A percentile compares a stretch with the other conserved stretches of the same genome.
Conservation (phyloP, 2,113 vertebrate species). For the Ondatra zibethicus region DNA sequence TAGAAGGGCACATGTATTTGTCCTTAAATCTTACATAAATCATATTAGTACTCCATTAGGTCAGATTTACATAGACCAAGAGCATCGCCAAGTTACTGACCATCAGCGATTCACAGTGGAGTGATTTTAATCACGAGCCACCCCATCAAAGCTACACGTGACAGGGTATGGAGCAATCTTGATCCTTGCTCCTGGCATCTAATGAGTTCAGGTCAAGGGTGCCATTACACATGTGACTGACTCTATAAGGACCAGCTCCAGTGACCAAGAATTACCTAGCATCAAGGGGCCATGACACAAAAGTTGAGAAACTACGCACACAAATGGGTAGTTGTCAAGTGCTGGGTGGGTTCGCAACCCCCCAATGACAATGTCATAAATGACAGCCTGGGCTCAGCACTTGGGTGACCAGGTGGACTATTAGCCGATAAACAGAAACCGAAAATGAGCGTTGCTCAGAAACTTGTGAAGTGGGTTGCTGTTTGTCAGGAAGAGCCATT, state of each 20-base stretch:
- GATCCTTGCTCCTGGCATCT: background rate
- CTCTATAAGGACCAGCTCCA: background rate
- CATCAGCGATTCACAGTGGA: background rate
- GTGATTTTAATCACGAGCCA: background rate
- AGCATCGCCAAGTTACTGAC: background rate
- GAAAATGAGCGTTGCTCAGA: background rate
- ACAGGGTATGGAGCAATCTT: background rate
- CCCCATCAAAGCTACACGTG: too few species aligned
- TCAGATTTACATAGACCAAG: background rate
- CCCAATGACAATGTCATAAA: background rate
- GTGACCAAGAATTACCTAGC: background rate
- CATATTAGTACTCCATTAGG: conserved; percentile 81
- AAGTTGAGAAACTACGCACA: background rate
- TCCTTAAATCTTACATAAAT: conserved; percentile 78
- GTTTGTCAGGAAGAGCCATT: background rate
- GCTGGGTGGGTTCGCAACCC: background rate
- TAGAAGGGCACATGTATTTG: conserved; percentile 68
- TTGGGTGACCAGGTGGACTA: background rate
- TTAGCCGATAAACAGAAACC: background rate
- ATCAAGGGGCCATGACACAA: background rate
- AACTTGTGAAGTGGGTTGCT: background rate
- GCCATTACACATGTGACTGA: background rate
- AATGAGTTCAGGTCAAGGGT: background rate
- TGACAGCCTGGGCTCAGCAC: background rate
- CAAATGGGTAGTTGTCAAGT: background rate